Evolutionary conservation across 2,797 vertebrate genomes (phyloP).

Genomic region (Pseudotriccus pelzelni): DNA sequence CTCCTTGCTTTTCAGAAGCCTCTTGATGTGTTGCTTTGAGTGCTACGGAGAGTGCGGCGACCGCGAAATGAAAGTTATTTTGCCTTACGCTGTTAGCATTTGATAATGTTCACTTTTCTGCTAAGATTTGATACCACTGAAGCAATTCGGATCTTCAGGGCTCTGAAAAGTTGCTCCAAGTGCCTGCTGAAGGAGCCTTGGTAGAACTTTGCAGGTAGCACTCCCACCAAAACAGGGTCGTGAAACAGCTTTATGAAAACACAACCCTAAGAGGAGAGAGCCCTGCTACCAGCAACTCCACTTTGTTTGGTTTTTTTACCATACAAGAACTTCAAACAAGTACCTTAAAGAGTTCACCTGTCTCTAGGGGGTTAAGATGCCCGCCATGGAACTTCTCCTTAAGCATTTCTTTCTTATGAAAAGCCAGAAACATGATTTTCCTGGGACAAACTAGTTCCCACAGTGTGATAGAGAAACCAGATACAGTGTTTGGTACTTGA

Average conservation of each 20-base stretch:
- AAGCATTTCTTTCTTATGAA: not conserved
- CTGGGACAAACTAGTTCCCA: not conserved
- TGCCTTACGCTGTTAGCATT: not conserved
- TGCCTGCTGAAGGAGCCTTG: not conserved
- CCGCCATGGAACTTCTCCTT: not conserved
- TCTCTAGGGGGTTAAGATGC: not conserved
- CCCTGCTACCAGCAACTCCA: not conserved
- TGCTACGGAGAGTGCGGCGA: fast-evolving
- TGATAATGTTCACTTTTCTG: not conserved
- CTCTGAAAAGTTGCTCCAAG: not conserved
- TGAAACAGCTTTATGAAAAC: not conserved
- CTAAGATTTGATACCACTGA: not conserved
- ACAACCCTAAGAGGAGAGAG: not conserved
- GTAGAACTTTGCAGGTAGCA: not conserved
- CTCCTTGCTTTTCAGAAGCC: constrained; percentile 18
- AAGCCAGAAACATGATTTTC: not conserved
- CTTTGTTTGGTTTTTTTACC: not conserved
- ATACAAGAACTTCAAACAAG: not conserved
- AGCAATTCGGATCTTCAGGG: not conserved
- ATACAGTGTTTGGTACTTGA: not conserved
- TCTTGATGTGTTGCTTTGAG: not conserved
- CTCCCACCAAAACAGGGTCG: not conserved
- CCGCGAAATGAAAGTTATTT: not conserved
- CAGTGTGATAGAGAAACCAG: not conserved
- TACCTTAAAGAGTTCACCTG: not conserved